A percentile compares a stretch with the other conserved stretches of the same genome.
phyloP scores from a whole-genome alignment of 2,888 invertebrate species.

The Hydropsyche betteni region DNA sequence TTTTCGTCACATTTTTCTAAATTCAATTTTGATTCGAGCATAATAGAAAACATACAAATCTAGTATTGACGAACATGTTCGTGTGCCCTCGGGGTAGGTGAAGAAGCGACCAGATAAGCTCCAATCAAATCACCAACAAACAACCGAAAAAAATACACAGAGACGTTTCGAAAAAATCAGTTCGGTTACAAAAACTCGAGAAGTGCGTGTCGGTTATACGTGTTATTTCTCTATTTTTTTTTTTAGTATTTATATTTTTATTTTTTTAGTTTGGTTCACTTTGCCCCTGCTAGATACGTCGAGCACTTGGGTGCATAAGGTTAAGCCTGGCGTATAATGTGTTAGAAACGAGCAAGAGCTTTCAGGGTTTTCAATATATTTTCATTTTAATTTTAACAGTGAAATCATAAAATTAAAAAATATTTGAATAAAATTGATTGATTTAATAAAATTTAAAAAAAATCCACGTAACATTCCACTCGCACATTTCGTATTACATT shows the following conservation, averaged over 20 bases:
- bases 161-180: conserved; percentile 37
- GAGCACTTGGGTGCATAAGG: conserved; percentile 42
- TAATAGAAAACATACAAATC: no score
- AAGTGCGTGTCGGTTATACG: conserved; percentile 47
- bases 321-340: conserved; percentile 28
- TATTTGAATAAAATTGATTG: no score
- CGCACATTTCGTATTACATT: no score
- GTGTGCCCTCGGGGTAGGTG: conserved; percentile 19
- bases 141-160: conserved; percentile 27
- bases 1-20: no score
- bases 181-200: conserved; percentile 42
- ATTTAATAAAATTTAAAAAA: no score
- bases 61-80: not conserved
- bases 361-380: not conserved
- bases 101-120: conserved; percentile 42
- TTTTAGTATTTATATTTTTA: conserved; percentile 18
- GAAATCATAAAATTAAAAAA: no score
- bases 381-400: no score
- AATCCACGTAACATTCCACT: no score
- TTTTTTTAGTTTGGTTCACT: conserved; percentile 37
- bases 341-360: conserved; percentile 1
- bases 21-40: no score
- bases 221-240: conserved; percentile 29
- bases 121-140: conserved; percentile 45
- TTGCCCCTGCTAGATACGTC: conserved; percentile 41